A percentile compares a stretch with the other conserved stretches of the same genome.
Evolutionary conservation across 2,888 invertebrate species (phyloP).

Genomic region (Drosophila pseudotakahashii): DNA sequence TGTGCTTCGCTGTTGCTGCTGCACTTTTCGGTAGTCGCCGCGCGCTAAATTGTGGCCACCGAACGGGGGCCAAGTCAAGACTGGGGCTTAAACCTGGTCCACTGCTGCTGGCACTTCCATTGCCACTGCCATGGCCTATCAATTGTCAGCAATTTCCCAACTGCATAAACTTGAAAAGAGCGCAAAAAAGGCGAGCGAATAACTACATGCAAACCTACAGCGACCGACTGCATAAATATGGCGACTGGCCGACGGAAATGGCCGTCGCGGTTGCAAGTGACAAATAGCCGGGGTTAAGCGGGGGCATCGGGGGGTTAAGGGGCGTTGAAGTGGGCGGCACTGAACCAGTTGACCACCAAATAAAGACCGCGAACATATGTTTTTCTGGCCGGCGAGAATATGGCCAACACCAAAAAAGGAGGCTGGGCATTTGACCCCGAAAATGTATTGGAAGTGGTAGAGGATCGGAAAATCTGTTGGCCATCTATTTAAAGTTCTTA

Average conservation of each 20-base stretch:
- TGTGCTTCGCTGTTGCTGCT: slow-evolving; percentile 14
- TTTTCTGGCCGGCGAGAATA: slow-evolving; percentile 65
- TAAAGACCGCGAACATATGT: slow-evolving; percentile 83
- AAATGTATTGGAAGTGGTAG: background rate
- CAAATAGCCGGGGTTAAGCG: slow-evolving; percentile 68
- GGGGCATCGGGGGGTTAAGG: slow-evolving; percentile 4
- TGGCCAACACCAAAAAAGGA: slow-evolving; percentile 16
- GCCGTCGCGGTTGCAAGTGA: slow-evolving; percentile 75
- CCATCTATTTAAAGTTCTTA: no score
- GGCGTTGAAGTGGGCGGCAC: slow-evolving; percentile 5
- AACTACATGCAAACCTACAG: slow-evolving; percentile 7
- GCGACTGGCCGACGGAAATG: slow-evolving; percentile 62
- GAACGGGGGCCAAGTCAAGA: slow-evolving; percentile 31
- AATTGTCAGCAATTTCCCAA: slow-evolving; percentile 65
- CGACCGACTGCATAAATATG: slow-evolving; percentile 44
- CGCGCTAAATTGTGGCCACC: slow-evolving; percentile 60
- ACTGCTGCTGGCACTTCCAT: slow-evolving; percentile 7
- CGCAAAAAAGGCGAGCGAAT: slow-evolving; percentile 10
- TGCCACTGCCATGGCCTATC: slow-evolving; percentile 54
- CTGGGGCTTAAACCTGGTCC: slow-evolving; percentile 7
- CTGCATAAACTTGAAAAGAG: slow-evolving; percentile 39
- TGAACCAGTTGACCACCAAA: slow-evolving; percentile 73
- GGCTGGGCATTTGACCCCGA: slow-evolving; percentile 15
- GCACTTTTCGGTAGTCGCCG: slow-evolving; percentile 68
- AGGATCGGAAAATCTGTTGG: no score